Conservation (phyloP, 2,888 invertebrate genomes). For the Fragum fragum region DNA sequence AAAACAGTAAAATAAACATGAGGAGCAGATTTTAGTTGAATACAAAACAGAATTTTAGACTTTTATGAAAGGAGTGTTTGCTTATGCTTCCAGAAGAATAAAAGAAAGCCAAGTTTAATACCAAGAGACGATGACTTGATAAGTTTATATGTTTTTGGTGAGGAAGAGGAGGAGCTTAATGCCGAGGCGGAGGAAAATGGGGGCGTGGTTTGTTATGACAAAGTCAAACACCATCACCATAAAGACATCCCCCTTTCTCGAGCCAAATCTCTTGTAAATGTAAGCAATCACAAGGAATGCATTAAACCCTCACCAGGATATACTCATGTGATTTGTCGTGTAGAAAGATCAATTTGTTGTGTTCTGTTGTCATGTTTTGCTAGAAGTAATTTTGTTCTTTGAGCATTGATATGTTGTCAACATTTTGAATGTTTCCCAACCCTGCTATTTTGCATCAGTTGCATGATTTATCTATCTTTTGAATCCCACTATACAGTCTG, state of each 20-base stretch:
- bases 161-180: constrained; percentile 81
- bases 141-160: constrained; percentile 85
- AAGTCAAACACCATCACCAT: constrained; percentile 78
- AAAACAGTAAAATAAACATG: too few relatives aligned
- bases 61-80: neutral
- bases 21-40: too few relatives aligned
- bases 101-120: constrained; percentile 36
- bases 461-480: too few relatives aligned
- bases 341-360: neutral
- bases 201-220: constrained; percentile 78
- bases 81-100: constrained; percentile 45
- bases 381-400: too few relatives aligned
- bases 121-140: constrained; percentile 78
- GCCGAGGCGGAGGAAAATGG: constrained; percentile 78
- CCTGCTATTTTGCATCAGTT: too few relatives aligned
- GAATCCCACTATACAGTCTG: too few relatives aligned
- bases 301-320: constrained; percentile 28
- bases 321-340: neutral
- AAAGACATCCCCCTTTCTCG: constrained; percentile 69
- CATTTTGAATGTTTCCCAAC: too few relatives aligned
- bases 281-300: constrained; percentile 60
- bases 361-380: too few relatives aligned
- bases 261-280: constrained; percentile 55
- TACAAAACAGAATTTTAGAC: too few relatives aligned
- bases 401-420: too few relatives aligned